phyloP scores from a whole-genome alignment of 2,888 invertebrate genomes.

The Oithona nana region DNA sequence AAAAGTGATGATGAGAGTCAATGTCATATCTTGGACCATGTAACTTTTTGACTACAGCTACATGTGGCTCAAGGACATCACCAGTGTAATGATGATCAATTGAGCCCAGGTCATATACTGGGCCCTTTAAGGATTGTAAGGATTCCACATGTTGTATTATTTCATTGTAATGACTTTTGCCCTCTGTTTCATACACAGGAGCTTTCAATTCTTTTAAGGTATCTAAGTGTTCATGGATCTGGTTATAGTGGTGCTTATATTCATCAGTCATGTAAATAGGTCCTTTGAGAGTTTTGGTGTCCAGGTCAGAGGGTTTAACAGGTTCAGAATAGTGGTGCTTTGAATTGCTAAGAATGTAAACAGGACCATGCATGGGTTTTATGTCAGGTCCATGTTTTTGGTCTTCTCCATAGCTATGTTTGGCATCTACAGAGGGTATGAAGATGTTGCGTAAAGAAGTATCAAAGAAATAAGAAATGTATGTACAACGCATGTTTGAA shows the following conservation, averaged over 20 bases:
- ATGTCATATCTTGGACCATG: background rate
- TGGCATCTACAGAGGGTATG: too few species aligned
- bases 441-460: too few species aligned
- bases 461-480: too few species aligned
- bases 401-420: background rate
- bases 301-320: background rate
- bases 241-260: conserved; percentile 1
- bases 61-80: background rate
- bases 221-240: conserved; percentile 8
- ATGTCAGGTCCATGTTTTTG: background rate
- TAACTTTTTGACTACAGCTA: background rate
- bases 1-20: background rate
- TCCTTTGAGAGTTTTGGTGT: background rate
- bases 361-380: background rate
- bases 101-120: conserved; percentile 9
- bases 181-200: conserved; percentile 16
- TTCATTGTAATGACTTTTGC: background rate
- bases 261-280: conserved; percentile 12
- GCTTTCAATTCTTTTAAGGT: conserved; percentile 12
- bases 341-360: background rate
- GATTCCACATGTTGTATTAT: background rate
- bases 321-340: conserved; percentile 12
- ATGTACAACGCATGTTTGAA: too few species aligned
- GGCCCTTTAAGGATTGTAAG: conserved; percentile 3
- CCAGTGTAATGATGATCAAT: background rate